A percentile compares a stretch with the other conserved stretches of the same genome.
Evolutionary conservation across 2,113 vertebrate genomes (phyloP).

Genomic region (Epinephelus fuscoguttatus): DNA sequence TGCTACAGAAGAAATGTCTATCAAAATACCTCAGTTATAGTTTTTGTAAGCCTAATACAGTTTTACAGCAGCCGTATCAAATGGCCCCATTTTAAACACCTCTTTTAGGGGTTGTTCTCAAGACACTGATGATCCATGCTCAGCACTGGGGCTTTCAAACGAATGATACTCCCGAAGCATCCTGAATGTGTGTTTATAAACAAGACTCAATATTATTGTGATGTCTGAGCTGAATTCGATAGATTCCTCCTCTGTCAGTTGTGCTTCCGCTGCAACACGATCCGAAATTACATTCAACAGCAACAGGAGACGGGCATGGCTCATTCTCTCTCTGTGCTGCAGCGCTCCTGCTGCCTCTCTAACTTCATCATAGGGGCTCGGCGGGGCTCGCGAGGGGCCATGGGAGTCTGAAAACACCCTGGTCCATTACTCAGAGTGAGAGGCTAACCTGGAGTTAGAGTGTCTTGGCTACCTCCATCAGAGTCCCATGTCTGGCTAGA

Average conservation of each 20-base stretch:
- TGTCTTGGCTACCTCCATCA: conserved; percentile 77
- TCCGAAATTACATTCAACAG: conserved; percentile 79
- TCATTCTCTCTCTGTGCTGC: conserved; percentile 50
- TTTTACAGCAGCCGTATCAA: conserved; percentile 5
- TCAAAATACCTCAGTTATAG: background rate
- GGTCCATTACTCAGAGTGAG: conserved; percentile 79
- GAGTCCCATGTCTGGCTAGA: conserved; percentile 68
- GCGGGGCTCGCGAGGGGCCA: conserved; percentile 65
- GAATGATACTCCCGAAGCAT: conserved; percentile 69
- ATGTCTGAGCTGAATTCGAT: conserved; percentile 83
- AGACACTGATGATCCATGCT: conserved; percentile 23
- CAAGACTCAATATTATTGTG: conserved; percentile 85
- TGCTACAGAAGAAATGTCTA: background rate
- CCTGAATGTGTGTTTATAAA: conserved; percentile 82
- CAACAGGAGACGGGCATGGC: conserved; percentile 75
- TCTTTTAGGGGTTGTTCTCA: conserved; percentile 22
- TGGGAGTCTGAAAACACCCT: conserved; percentile 79
- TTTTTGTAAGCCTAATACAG: background rate
- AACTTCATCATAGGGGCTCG: conserved; percentile 82
- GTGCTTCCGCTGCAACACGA: conserved; percentile 80
- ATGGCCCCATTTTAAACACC: conserved; percentile 29
- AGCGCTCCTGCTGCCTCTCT: conserved; percentile 65
- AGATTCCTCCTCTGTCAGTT: conserved; percentile 80
- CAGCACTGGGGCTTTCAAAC: conserved; percentile 41
- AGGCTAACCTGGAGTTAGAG: conserved; percentile 78